Evolutionary conservation across 1,140 invertebrate genomes (phyloP).

Genomic region (Eufriesea mexicana): DNA sequence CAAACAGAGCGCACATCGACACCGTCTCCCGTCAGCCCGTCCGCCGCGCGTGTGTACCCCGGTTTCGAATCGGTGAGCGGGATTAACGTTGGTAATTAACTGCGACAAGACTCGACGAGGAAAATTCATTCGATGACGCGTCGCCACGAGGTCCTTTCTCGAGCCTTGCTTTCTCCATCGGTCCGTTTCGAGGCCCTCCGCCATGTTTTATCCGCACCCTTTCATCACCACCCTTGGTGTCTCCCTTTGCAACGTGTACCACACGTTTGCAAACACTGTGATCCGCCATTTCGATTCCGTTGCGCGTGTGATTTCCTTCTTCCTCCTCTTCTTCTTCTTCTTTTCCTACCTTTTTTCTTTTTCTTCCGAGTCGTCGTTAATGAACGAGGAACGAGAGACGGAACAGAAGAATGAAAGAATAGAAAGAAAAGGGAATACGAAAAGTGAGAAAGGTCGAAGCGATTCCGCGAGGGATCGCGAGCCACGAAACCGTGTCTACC

Average conservation of each 20-base stretch:
- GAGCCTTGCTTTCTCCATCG: constrained; percentile 59
- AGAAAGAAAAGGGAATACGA: not conserved
- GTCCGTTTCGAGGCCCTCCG: constrained; percentile 21
- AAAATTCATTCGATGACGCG: constrained; percentile 10
- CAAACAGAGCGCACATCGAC: no score
- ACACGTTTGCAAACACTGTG: constrained; percentile 73
- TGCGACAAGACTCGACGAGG: constrained; percentile 21
- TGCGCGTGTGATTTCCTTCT: constrained; percentile 6
- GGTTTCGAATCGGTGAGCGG: not conserved
- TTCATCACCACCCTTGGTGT: constrained; percentile 37
- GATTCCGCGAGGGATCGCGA: constrained; percentile 37
- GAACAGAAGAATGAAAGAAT: constrained; percentile 40
- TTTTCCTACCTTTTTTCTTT: not conserved
- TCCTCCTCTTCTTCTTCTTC: no score
- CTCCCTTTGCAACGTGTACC: constrained; percentile 41
- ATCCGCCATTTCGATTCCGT: constrained; percentile 69
- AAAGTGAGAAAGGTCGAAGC: constrained; percentile 5
- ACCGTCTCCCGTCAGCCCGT: not conserved
- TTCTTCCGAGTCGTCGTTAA: constrained; percentile 60
- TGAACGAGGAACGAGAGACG: constrained; percentile 43
- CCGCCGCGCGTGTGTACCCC: not conserved
- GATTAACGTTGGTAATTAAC: constrained; percentile 35
- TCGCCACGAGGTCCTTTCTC: constrained; percentile 14
- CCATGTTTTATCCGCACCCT: not conserved
- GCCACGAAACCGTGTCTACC: constrained; percentile 30